Evolutionary conservation across 2,113 vertebrate species (phyloP).

Genomic region (Symphodus melops): DNA sequence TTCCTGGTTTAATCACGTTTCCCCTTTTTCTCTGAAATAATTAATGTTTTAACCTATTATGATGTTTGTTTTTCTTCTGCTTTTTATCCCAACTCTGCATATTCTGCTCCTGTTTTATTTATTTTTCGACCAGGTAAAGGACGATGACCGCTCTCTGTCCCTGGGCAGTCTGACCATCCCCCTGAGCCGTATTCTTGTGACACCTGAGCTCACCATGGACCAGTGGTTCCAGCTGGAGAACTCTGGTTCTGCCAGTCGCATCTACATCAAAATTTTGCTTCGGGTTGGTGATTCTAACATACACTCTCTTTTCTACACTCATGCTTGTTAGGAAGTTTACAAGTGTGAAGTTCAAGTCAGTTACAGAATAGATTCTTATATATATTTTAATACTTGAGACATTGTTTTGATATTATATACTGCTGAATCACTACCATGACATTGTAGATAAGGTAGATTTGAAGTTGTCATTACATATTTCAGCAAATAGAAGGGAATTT

Average conservation of each 20-base stretch:
- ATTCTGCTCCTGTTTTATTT: neutral
- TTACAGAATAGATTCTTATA: too few relatives aligned
- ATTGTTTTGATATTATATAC: too few relatives aligned
- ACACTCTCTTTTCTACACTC: neutral
- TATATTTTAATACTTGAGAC: too few relatives aligned
- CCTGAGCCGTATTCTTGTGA: slow-evolving; percentile 83
- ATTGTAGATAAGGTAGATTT: too few relatives aligned
- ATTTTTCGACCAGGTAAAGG: slow-evolving; percentile 85
- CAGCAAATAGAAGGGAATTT: too few relatives aligned
- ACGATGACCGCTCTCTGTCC: slow-evolving; percentile 86
- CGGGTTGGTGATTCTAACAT: slow-evolving; percentile 80
- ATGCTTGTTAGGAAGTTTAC: neutral
- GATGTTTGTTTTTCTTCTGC: neutral
- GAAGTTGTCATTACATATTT: too few relatives aligned
- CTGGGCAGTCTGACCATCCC: slow-evolving; percentile 88
- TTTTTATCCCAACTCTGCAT: neutral
- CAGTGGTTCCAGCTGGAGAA: slow-evolving; percentile 91
- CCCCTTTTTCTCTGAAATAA: neutral
- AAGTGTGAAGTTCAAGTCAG: neutral
- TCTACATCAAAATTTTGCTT: slow-evolving; percentile 89
- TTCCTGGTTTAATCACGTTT: neutral
- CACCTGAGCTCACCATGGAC: slow-evolving; percentile 87
- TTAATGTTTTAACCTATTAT: neutral
- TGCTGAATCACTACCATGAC: too few relatives aligned
- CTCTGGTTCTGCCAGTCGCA: slow-evolving; percentile 86